Evolutionary conservation across 2,888 invertebrate species (phyloP).

Genomic region (Sericinus montela): DNA sequence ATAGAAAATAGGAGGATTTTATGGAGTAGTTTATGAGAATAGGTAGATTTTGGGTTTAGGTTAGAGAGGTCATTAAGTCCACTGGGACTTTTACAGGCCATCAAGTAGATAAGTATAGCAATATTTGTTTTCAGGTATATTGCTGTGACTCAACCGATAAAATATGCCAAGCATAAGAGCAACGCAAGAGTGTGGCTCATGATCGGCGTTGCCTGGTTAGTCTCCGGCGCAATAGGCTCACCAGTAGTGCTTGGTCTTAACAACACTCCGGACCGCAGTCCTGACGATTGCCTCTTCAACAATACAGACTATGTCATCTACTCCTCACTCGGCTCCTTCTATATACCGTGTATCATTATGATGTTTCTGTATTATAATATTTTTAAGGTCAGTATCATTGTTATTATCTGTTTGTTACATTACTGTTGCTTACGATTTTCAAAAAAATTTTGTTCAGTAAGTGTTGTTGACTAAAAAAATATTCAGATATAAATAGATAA

Average conservation of each 20-base stretch:
- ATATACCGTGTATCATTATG: slow-evolving; percentile 99
- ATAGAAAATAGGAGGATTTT: too few species aligned
- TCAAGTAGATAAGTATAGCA: too few species aligned
- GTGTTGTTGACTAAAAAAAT: too few species aligned
- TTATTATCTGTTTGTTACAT: too few species aligned
- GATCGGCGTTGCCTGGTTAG: slow-evolving; percentile 96
- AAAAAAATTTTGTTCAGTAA: too few species aligned
- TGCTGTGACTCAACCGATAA: slow-evolving; percentile 99
- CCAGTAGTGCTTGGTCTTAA: slow-evolving; percentile 98
- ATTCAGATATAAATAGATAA: too few species aligned
- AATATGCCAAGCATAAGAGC: slow-evolving; percentile 99
- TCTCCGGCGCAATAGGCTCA: slow-evolving; percentile 94
- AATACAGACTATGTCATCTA: slow-evolving; percentile 99
- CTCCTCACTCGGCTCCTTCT: slow-evolving; percentile 98
- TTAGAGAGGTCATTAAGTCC: too few species aligned
- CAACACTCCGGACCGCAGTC: slow-evolving; percentile 91
- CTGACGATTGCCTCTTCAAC: slow-evolving; percentile 95
- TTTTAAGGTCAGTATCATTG: slow-evolving; percentile 87
- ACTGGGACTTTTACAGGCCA: too few species aligned
- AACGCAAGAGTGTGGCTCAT: slow-evolving; percentile 96
- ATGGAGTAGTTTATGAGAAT: too few species aligned
- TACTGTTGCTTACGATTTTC: too few species aligned
- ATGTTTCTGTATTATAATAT: slow-evolving; percentile 98
- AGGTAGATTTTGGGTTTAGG: too few species aligned
- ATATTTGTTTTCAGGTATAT: slow-evolving; percentile 88